A percentile compares a stretch with the other conserved stretches of the same genome.
phyloP scores from a whole-genome alignment of 2,113 vertebrate genomes.

The Anhinga rufa region DNA sequence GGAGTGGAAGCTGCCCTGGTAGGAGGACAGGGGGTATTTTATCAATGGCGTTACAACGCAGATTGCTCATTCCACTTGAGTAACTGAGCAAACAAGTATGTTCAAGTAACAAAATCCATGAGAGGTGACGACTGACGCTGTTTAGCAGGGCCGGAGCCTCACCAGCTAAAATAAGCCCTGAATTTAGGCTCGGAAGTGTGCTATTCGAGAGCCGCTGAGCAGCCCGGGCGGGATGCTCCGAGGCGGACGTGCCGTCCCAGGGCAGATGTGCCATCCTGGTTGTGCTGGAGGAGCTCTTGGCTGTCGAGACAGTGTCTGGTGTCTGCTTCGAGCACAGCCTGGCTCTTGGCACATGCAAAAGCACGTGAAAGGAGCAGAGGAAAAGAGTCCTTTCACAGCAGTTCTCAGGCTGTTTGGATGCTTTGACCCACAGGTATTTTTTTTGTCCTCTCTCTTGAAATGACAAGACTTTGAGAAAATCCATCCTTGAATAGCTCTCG shows the following conservation, averaged over 20 bases:
- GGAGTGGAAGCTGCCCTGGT: neutral
- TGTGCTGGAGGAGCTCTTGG: neutral
- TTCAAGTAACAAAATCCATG: accelerated
- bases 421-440: neutral
- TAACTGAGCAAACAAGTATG: neutral
- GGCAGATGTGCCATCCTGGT: accelerated
- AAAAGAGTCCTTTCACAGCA: neutral
- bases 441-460: neutral
- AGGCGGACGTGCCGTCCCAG: accelerated
- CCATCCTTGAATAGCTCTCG: neutral
- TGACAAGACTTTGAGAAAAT: neutral
- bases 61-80: neutral
- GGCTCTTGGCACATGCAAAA: neutral
- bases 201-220: accelerated
- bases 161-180: neutral
- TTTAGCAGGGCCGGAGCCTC: neutral
- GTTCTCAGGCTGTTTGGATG: neutral
- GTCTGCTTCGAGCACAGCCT: neutral
- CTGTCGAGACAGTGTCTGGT: neutral
- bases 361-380: neutral
- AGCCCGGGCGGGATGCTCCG: accelerated
- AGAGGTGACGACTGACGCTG: accelerated
- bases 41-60: accelerated
- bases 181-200: neutral
- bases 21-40: neutral